Base-by-base conservation (phyloP, 2,797 vertebrate genomes). In the Aselliscus stoliczkanus region DNA sequence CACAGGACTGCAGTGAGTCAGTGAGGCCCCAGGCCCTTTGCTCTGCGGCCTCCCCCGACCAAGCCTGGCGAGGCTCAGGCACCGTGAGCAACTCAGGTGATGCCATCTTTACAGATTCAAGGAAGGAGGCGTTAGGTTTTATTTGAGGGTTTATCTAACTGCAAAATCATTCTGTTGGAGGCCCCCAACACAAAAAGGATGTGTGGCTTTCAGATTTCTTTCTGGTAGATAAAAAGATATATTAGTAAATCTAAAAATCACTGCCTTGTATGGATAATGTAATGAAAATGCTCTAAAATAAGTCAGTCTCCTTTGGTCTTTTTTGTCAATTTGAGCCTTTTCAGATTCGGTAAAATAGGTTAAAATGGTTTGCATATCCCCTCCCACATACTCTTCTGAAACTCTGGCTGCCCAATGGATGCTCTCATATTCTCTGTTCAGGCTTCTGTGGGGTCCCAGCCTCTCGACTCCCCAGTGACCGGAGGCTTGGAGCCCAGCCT, bases 361-460 rank as follows among this genome's bases (percentile, higher is more conserved):
- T 8, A 5, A 12, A 0, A 0, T 7, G 2, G 0, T 27, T 1
- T 9, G 34, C 54, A 10, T 6, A 3, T 58, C 20, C 34, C 69
- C 20, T 21, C 56, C 37, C 29, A 5, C 2, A 1, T 0, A 7
- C 15, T 7, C 62, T 2, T n/a, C 90, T 5, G 37, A 21, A 7
- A 34, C 20, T 0, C 15, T 0, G 25, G 31, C 15, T 25, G 25
- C 17, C 23, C 8, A 1, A 3, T 0, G 1, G 27, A 29, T 1
- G 7, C 76, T n/a, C 8, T 1, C 1, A 25, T 5, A 11, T 20
- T 17, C 13, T 1, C 70, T 54, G 17, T 29, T 17, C 13, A 23
- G 81, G 50, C 3, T 23, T 34, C 9, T 1, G 17, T 39, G 62
- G 29, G 29, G 34, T 11, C 15, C 72, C 23, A 10, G 7, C 29